Evolutionary conservation across 35 echinoderm and acorn worm genomes (phyloP).

Genomic region (Heliocidaris tuberculata): DNA sequence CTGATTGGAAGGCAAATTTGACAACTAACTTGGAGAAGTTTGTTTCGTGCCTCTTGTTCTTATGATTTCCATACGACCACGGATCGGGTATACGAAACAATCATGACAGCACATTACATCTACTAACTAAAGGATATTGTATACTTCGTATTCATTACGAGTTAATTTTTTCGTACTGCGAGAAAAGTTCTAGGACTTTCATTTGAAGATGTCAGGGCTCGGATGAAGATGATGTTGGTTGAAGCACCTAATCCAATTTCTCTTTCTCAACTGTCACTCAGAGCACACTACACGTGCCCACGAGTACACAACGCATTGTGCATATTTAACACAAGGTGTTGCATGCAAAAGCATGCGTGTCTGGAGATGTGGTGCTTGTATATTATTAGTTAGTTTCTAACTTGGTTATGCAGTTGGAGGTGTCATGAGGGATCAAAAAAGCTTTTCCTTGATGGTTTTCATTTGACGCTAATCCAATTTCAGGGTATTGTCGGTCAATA

Average conservation of each 20-base stretch:
- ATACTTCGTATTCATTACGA: conserved; percentile 51
- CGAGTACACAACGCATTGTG: conserved; percentile 45
- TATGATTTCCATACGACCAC: background rate
- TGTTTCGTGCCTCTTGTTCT: background rate
- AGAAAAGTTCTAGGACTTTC: conserved; percentile 30
- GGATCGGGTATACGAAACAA: conserved; percentile 30
- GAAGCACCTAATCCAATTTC: conserved; percentile 48
- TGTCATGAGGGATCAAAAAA: conserved; percentile 45
- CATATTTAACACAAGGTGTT: conserved; percentile 39
- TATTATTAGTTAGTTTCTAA: conserved; percentile 56
- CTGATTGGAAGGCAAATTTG: background rate
- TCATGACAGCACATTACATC: conserved; percentile 45
- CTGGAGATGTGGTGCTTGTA: conserved; percentile 15
- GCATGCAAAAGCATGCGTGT: conserved; percentile 43
- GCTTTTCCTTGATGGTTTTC: conserved; percentile 54
- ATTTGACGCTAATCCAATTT: conserved; percentile 51
- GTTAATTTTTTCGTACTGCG: conserved; percentile 31
- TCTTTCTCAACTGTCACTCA: conserved; percentile 35
- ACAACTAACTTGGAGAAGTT: conserved; percentile 29
- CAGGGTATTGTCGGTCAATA: conserved; percentile 46
- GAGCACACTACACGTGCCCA: conserved; percentile 3
- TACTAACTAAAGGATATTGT: conserved; percentile 37
- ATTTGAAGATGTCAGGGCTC: background rate
- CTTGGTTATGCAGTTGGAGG: conserved; percentile 47
- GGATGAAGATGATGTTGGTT: conserved; percentile 43